These are phyloP conservation scores for Echinarachnius parma DNA, from an alignment of 53 echinoderm and acorn worm genomes.

Conservation along the genomic window DNA sequence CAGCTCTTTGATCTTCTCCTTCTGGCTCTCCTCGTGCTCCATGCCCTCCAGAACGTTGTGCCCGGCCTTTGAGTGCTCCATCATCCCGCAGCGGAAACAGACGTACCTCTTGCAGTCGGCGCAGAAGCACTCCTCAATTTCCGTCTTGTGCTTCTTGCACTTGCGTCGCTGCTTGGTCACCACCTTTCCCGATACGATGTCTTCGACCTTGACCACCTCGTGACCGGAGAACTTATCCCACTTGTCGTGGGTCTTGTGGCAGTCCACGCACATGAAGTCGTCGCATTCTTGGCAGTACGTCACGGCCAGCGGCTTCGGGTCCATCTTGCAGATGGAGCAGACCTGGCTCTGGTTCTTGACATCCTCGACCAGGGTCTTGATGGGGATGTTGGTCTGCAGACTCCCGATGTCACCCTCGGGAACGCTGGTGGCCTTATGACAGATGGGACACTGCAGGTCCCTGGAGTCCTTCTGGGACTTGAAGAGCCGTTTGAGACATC, in stretches of 20 bases:
- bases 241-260: slow-evolving; percentile 27
- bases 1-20: slow-evolving; percentile 24
- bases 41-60: slow-evolving; percentile 18
- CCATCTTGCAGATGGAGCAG: slow-evolving; percentile 26
- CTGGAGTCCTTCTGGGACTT: background rate
- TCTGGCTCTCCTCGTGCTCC: slow-evolving; percentile 17
- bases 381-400: slow-evolving; percentile 10
- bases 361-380: slow-evolving; percentile 29
- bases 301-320: slow-evolving; percentile 2
- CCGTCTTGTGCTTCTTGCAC: slow-evolving; percentile 25
- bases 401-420: background rate
- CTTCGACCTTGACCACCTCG: slow-evolving; percentile 8
- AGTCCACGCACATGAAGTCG: slow-evolving; percentile 24
- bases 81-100: slow-evolving; percentile 36
- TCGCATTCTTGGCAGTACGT: slow-evolving; percentile 35
- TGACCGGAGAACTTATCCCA: slow-evolving; percentile 19
- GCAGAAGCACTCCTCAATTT: slow-evolving; percentile 28
- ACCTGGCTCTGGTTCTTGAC: slow-evolving; percentile 16
- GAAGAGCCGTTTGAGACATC: slow-evolving; percentile 15
- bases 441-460: slow-evolving; percentile 17
- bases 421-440: slow-evolving; percentile 5
- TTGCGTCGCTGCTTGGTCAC: slow-evolving; percentile 6
- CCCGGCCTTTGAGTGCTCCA: slow-evolving; percentile 18
- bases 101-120: slow-evolving; percentile 27
- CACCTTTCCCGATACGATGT: slow-evolving; percentile 22